Conservation (phyloP, 1,140 invertebrate species). For the Drosophila prosaltans region DNA sequence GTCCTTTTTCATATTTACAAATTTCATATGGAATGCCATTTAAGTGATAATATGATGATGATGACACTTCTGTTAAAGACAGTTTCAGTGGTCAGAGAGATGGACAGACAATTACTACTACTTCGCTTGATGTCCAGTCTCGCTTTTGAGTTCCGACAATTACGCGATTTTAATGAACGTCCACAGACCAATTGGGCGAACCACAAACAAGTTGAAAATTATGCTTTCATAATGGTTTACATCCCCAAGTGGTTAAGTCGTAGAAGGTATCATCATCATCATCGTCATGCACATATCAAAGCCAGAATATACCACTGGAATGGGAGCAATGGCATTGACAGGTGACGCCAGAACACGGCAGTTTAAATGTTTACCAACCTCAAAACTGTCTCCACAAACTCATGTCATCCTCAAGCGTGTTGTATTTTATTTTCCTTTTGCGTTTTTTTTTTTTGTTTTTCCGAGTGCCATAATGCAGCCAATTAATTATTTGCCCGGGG, state of each 20-base stretch:
- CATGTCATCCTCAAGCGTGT: not conserved
- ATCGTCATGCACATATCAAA: not conserved
- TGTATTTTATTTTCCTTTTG: not conserved
- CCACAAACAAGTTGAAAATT: conserved; percentile 80
- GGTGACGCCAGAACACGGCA: conserved; percentile 45
- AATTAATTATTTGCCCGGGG: conserved; percentile 71
- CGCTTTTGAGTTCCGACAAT: conserved; percentile 64
- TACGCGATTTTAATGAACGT: conserved; percentile 74
- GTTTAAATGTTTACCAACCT: conserved; percentile 51
- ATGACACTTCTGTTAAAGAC: conserved; percentile 3
- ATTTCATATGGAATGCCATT: too few relatives aligned
- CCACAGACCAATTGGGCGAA: conserved; percentile 52
- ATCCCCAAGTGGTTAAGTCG: conserved; percentile 17
- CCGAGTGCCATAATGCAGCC: conserved; percentile 62
- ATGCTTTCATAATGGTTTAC: conserved; percentile 56
- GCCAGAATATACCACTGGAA: conserved; percentile 21
- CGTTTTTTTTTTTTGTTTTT: not conserved
- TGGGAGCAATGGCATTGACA: conserved; percentile 54
- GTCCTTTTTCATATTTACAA: not conserved
- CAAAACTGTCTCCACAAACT: conserved; percentile 27
- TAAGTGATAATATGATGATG: conserved; percentile 1
- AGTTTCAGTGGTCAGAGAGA: conserved; percentile 12
- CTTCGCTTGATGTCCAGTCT: conserved; percentile 41
- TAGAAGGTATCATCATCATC: not conserved
- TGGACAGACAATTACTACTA: conserved; percentile 22